Evolutionary conservation across 2,113 vertebrate species (phyloP), one percentile per base, ranked within the genome.

Genomic region (Onychorhynchus coronatus): DNA sequence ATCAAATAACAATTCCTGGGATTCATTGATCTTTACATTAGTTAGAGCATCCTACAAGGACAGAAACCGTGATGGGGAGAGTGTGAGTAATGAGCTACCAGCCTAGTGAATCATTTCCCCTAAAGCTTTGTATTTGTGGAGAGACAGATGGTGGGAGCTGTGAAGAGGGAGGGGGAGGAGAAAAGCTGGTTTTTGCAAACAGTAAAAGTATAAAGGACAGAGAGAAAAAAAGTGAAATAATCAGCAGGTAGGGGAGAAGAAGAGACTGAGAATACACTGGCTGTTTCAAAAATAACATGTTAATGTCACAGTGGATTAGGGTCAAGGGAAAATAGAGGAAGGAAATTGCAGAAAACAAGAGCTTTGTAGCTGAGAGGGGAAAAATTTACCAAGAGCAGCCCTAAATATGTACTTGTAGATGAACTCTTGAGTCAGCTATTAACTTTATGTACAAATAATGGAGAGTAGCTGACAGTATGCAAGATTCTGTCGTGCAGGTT

Each of bases 71-170:
- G 68, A 94, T 91, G 92, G 39, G 79, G 79, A 84, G 88, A 83
- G 82, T 55, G 92, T 94, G 95, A 96, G 90, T 95, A 96, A 97
- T 94, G 95, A 96, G 96, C 79, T 84, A 84, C 85, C 90, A 92
- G 91, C 79, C 79, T 72, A 80, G 82, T 97, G 92, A 97, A 95
- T 97, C 85, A 93, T 95, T 93, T 93, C 85, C 94, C 94, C 94
- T 95, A 91, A 95, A 97, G 95, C 94, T 95, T 86, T 97, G 92
- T 88, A 91, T 93, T 96, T 95, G 94, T 74, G 78, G 83, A 89
- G 96, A 97, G 94, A 96, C 96, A 97, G 96, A 97, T 96, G 95
- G 96, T 96, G 92, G 85, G 90, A 97, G 95, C 92, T 93, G 85
- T 68, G 93, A 88, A 92, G 80, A 94, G 88, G 72, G 91, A 95